These are phyloP conservation scores for Dysidea cf. avara DNA, from an alignment of 37 sponge, comb jelly and placozoan species.

Conservation along the genomic window DNA sequence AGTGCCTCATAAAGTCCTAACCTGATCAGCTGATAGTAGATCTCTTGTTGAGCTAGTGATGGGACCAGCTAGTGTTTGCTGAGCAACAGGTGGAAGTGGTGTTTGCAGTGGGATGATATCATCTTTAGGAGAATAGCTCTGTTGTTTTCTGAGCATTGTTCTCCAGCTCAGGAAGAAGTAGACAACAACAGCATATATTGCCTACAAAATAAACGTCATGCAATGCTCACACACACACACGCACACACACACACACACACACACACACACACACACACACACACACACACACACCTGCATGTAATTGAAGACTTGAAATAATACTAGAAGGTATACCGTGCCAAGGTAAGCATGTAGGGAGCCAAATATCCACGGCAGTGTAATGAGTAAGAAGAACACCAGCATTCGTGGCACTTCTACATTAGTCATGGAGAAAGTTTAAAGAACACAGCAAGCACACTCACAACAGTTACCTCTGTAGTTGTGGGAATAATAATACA, in stretches of 20 bases:
- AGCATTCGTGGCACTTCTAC: constrained; percentile 65
- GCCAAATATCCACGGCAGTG: constrained; percentile 36
- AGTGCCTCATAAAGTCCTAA: no score
- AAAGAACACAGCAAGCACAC: background rate
- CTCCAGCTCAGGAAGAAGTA: constrained; percentile 69
- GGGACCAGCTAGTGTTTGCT: no score
- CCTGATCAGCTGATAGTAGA: no score
- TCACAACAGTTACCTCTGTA: constrained; percentile 34
- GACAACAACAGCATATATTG: constrained; percentile 46
- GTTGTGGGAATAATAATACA: constrained; percentile 77
- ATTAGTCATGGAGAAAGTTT: background rate
- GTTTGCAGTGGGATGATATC: constrained; percentile 52
- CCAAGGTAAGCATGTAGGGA: constrained; percentile 62
- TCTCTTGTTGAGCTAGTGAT: no score
- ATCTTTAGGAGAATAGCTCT: constrained; percentile 43
- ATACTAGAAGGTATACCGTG: constrained; percentile 47
- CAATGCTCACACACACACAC: no score
- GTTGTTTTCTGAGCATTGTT: constrained; percentile 55
- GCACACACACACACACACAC: background rate
- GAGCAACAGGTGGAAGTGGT: constrained; percentile 15
- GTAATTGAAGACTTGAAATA: constrained; percentile 53
- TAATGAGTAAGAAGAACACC: constrained; percentile 48
- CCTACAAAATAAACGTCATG: constrained; percentile 23
- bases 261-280: background rate
- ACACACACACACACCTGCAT: constrained; percentile 41